Percentiles rank a stretch among this genome's conserved stretches.
Conservation (phyloP, 2,113 vertebrate genomes). For the Rana temporaria region DNA sequence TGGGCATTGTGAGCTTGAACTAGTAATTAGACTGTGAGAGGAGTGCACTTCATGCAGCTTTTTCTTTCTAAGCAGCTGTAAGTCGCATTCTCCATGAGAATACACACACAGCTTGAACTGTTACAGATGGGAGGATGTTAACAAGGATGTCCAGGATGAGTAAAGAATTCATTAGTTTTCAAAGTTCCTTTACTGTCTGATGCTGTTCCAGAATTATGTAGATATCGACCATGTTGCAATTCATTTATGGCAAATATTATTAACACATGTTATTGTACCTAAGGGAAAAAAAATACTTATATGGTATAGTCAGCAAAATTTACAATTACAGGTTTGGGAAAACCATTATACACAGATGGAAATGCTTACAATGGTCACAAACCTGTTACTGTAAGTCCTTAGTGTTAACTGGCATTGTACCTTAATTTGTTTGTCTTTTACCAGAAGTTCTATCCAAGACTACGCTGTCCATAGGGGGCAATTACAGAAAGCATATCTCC, state of each 20-base stretch:
- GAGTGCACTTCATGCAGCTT: neutral
- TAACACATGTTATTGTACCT: too few relatives aligned
- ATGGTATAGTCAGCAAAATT: too few relatives aligned
- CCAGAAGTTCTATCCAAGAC: too few relatives aligned
- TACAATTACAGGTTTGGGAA: too few relatives aligned
- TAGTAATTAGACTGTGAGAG: constrained; percentile 39
- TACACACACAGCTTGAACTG: neutral
- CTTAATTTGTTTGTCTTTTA: too few relatives aligned
- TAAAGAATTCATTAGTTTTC: neutral
- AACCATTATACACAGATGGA: too few relatives aligned
- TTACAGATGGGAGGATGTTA: neutral
- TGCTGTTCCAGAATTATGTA: neutral
- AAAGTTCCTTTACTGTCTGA: neutral
- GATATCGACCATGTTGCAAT: neutral
- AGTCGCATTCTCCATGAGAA: neutral
- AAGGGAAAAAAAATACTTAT: too few relatives aligned
- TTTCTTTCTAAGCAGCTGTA: neutral
- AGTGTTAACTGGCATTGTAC: too few relatives aligned
- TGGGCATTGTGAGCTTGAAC: constrained; percentile 23
- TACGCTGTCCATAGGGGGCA: too few relatives aligned
- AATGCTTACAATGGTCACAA: too few relatives aligned
- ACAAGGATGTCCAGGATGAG: neutral
- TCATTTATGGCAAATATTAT: neutral
- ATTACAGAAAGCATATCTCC: too few relatives aligned
- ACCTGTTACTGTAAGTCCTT: too few relatives aligned